Percentiles rank a stretch among this genome's conserved stretches.
phyloP scores from a whole-genome alignment of 64 coral and sea anemone genomes.

The Cladopsammia gracilis region DNA sequence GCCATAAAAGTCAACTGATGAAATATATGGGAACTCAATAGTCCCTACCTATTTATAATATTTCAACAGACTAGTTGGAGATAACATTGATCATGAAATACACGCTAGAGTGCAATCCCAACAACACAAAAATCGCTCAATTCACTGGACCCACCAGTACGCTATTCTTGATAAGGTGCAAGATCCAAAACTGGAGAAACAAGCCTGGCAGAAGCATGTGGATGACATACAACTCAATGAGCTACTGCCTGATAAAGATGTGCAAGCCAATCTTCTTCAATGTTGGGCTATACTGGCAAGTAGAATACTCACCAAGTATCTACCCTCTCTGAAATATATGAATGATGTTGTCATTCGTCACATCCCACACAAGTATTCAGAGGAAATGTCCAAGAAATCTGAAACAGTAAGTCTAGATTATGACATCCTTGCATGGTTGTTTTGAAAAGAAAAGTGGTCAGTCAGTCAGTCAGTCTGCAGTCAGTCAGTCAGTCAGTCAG shows the following conservation, averaged over 20 bases:
- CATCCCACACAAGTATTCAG: slow-evolving; percentile 47
- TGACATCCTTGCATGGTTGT: no score
- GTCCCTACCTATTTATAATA: neutral
- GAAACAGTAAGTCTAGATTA: slow-evolving; percentile 35
- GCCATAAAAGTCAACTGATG: no score
- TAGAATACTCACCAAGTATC: slow-evolving; percentile 36
- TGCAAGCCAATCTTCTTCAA: neutral
- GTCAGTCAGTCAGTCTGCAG: no score
- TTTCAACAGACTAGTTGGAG: neutral
- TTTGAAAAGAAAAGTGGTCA: no score
- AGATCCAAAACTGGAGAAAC: neutral
- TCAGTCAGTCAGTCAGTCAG: no score
- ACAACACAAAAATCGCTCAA: no score
- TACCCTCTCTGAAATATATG: slow-evolving; percentile 29
- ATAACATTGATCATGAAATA: no score
- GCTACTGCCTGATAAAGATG: slow-evolving; percentile 51
- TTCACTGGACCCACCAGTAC: no score
- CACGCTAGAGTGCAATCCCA: no score
- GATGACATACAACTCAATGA: slow-evolving; percentile 38
- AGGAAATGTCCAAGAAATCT: slow-evolving; percentile 49
- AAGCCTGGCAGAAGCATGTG: slow-evolving; percentile 13
- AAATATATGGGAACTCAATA: no score
- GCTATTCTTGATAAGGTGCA: neutral
- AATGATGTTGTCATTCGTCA: slow-evolving; percentile 15
- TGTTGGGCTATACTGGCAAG: slow-evolving; percentile 63